These are phyloP conservation scores for Bilobella aurantiaca DNA, from an alignment of 1,140 invertebrate species.

Conservation along the genomic window DNA sequence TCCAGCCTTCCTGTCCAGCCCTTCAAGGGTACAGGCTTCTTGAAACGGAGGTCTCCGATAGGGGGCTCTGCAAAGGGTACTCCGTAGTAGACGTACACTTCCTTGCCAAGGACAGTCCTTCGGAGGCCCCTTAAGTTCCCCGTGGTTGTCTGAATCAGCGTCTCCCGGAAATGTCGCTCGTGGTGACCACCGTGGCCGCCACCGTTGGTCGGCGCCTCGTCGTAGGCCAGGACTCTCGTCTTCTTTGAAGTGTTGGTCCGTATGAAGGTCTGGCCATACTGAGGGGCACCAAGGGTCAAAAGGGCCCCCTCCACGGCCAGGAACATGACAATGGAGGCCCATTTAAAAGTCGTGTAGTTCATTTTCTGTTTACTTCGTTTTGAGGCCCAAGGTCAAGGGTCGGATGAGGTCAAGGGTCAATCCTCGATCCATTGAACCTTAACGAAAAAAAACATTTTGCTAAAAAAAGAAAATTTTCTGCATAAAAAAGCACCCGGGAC, in stretches of 20 bases:
- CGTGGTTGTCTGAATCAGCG: constrained; percentile 37
- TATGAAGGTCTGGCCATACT: constrained; percentile 9
- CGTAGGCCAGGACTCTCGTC: neutral
- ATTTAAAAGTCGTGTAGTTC: no score
- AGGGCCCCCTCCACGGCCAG: no score
- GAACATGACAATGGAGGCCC: no score
- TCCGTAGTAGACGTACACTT: constrained; percentile 81
- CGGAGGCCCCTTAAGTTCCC: constrained; percentile 64
- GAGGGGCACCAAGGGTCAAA: neutral
- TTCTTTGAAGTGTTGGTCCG: constrained; percentile 14
- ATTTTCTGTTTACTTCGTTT: no score
- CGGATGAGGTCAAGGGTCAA: no score
- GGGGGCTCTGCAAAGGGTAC: constrained; percentile 93
- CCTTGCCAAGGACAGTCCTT: constrained; percentile 64
- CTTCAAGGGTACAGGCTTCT: constrained; percentile 68
- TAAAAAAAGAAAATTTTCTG: no score
- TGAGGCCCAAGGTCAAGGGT: no score
- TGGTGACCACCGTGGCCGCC: constrained; percentile 11
- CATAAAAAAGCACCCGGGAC: no score
- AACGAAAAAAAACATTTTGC: no score
- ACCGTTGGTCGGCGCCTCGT: neutral
- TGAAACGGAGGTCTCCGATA: constrained; percentile 68
- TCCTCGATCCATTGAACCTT: no score
- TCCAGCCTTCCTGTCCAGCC: constrained; percentile 75
- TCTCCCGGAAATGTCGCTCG: constrained; percentile 18